Percentiles rank a stretch among this genome's conserved stretches.
These are phyloP conservation scores for Andricus grossulariae DNA, from an alignment of 1,140 invertebrate genomes.

Conservation along the genomic window DNA sequence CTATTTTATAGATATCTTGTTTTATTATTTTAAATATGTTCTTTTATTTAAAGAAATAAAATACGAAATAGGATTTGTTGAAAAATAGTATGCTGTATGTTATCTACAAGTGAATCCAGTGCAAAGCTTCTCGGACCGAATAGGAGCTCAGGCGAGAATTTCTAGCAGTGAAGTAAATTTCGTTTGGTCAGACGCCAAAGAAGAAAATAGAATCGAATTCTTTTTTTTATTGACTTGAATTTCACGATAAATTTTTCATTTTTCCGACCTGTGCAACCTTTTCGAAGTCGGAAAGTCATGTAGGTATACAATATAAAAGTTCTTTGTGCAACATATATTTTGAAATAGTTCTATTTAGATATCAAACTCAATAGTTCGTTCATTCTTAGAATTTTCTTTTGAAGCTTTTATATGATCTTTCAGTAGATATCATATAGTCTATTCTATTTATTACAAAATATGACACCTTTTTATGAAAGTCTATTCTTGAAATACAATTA, in stretches of 20 bases:
- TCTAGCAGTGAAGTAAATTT: slow-evolving; percentile 15
- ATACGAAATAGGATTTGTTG: too few species aligned
- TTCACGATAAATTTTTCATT: neutral
- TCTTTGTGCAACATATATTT: neutral
- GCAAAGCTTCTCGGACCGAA: neutral
- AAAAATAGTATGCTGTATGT: neutral
- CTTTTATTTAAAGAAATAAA: too few species aligned
- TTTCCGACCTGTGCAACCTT: neutral
- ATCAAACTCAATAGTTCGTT: neutral
- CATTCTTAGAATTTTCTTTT: slow-evolving; percentile 3
- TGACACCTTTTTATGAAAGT: too few species aligned
- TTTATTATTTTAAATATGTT: too few species aligned
- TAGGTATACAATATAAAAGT: slow-evolving; percentile 9
- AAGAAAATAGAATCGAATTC: slow-evolving; percentile 15
- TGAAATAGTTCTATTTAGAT: neutral
- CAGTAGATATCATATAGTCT: neutral
- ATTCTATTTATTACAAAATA: too few species aligned
- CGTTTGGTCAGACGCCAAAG: slow-evolving; percentile 3
- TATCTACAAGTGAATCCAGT: neutral
- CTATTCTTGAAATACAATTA: too few species aligned
- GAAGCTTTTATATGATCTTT: neutral
- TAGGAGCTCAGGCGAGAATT: slow-evolving; percentile 6
- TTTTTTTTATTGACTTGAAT: slow-evolving; percentile 7
- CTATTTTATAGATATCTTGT: too few species aligned
- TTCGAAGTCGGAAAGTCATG: neutral